phyloP scores from a whole-genome alignment of 2,113 vertebrate species.

The Dipodomys stephensi region DNA sequence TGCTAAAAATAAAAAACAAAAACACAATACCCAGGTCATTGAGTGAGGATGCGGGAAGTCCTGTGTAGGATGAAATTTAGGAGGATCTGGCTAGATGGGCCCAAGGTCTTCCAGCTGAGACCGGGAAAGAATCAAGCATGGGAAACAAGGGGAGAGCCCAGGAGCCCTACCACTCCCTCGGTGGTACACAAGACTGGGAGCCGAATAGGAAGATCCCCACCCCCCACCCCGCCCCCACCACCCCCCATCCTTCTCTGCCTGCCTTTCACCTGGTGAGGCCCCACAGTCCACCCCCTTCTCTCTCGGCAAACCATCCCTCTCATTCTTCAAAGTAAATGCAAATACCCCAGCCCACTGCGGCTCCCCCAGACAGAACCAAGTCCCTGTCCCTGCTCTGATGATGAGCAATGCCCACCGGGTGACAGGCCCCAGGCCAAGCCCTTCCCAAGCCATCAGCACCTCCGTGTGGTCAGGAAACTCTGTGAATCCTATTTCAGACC shows the following conservation, averaged over 20 bases:
- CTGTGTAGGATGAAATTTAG: not conserved
- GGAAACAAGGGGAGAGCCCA: not conserved
- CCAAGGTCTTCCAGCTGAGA: not conserved
- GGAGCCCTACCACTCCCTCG: not conserved
- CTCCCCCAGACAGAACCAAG: not conserved
- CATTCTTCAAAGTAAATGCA: not conserved
- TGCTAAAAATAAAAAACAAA: not conserved
- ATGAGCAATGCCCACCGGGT: rapidly evolving
- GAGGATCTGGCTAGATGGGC: not conserved
- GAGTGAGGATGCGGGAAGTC: not conserved
- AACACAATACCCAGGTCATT: not conserved
- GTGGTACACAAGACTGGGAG: not conserved
- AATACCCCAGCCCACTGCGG: not conserved
- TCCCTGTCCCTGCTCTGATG: not conserved
- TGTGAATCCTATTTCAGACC: not conserved
- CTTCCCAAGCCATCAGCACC: rapidly evolving
- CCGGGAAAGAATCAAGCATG: not conserved
- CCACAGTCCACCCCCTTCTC: no score
- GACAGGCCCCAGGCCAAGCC: not conserved
- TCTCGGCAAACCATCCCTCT: not conserved
- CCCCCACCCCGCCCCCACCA: not conserved
- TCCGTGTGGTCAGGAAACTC: rapidly evolving
- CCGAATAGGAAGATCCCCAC: not conserved
- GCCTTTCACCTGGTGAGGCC: no score
- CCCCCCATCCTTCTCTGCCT: no score